Evolutionary conservation across 2,888 invertebrate species (phyloP).

Genomic region (Zootermopsis nevadensis): DNA sequence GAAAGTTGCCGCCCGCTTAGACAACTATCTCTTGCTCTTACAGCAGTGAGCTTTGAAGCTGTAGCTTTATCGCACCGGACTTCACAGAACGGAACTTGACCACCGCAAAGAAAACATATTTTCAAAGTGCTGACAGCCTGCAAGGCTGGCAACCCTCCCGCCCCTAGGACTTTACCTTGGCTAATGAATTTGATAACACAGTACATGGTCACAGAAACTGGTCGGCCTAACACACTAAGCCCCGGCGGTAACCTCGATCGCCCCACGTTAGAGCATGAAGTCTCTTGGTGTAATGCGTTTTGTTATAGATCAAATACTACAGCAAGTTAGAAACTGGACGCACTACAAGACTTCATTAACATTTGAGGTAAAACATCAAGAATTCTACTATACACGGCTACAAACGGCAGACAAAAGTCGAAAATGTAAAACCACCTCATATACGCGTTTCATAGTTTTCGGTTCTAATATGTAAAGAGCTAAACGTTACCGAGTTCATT

Average conservation of each 20-base stretch:
- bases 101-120: slow-evolving; percentile 14
- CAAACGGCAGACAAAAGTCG: no score
- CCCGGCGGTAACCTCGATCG: not conserved
- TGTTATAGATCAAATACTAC: not conserved
- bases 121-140: slow-evolving; percentile 1
- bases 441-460: no score
- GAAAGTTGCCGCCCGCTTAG: no score
- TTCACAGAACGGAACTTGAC: slow-evolving; percentile 13
- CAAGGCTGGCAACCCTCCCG: not conserved
- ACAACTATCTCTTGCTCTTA: not conserved
- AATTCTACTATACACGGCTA: not conserved
- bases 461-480: no score
- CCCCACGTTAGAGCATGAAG: not conserved
- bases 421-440: no score
- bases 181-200: slow-evolving; percentile 46
- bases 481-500: no score
- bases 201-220: not conserved
- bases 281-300: not conserved
- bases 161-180: slow-evolving; percentile 20
- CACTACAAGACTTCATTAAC: not conserved
- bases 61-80: slow-evolving; percentile 9
- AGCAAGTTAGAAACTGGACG: not conserved
- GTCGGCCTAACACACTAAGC: not conserved
- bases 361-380: not conserved
- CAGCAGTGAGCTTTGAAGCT: not conserved